These are phyloP conservation scores for Enteromius radiatus DNA, from an alignment of 2,797 vertebrate genomes.

Conservation along the genomic window DNA sequence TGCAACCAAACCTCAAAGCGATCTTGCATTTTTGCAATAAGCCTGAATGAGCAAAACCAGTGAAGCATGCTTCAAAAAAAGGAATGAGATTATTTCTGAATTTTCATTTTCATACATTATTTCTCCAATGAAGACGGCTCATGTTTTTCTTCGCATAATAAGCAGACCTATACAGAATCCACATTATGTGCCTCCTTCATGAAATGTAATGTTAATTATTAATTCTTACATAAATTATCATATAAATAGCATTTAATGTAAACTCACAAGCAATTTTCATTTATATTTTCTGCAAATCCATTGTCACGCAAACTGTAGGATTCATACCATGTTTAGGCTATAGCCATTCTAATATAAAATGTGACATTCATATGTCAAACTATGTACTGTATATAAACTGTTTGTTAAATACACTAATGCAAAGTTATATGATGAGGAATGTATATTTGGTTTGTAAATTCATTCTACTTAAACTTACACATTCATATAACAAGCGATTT, in stretches of 20 bases:
- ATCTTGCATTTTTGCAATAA: slow-evolving; percentile 11
- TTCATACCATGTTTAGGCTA: neutral
- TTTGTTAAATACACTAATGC: neutral
- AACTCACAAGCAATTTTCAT: neutral
- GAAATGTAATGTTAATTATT: neutral
- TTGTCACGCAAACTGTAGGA: neutral
- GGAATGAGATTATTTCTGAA: slow-evolving; percentile 21
- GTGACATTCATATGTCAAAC: neutral
- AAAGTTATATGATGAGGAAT: neutral
- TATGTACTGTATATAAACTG: neutral
- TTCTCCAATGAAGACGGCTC: neutral
- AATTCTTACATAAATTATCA: neutral
- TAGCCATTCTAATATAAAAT: neutral
- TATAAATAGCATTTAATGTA: neutral
- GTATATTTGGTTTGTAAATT: neutral
- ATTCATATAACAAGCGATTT: neutral
- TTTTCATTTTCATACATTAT: slow-evolving; percentile 14
- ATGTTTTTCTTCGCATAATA: neutral
- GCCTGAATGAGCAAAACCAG: slow-evolving; percentile 31
- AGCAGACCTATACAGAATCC: neutral
- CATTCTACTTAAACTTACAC: neutral
- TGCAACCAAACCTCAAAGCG: slow-evolving; percentile 15
- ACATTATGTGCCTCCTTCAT: neutral
- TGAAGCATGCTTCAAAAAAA: slow-evolving; percentile 11
- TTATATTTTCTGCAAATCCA: neutral